Conservation (phyloP, 2,113 vertebrate genomes). For the Rhagologus leucostigma region DNA sequence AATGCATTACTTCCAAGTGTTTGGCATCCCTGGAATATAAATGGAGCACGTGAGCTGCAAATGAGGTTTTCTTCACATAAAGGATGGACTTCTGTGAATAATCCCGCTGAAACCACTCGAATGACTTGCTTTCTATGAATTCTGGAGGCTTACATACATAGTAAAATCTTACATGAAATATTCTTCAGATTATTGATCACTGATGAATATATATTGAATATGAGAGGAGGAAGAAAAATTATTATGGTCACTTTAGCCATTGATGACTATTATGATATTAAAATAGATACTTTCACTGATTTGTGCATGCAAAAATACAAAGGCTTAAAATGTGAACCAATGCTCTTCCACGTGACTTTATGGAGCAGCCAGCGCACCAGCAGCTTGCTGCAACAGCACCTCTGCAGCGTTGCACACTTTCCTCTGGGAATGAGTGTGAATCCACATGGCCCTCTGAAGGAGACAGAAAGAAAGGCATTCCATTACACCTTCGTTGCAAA, state of each 20-base stretch:
- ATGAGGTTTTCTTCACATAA: background rate
- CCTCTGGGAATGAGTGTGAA: background rate
- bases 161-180: background rate
- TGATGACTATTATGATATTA: background rate
- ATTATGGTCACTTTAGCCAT: background rate
- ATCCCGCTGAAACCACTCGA: background rate
- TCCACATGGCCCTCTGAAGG: background rate
- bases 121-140: background rate
- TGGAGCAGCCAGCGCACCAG: constrained; percentile 26
- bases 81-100: background rate
- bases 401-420: background rate
- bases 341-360: background rate
- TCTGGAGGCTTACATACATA: background rate
- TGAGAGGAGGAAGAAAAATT: background rate
- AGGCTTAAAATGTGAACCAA: background rate
- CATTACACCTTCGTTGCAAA: background rate
- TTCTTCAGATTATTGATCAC: background rate
- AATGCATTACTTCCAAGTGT: background rate
- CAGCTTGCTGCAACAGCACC: background rate
- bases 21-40: background rate
- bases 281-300: background rate
- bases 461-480: background rate
- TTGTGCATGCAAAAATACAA: background rate
- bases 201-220: background rate
- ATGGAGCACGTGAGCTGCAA: background rate